These are phyloP conservation scores for Sebastes vulpes DNA, from an alignment of 2,797 vertebrate species.

Conservation along the genomic window DNA sequence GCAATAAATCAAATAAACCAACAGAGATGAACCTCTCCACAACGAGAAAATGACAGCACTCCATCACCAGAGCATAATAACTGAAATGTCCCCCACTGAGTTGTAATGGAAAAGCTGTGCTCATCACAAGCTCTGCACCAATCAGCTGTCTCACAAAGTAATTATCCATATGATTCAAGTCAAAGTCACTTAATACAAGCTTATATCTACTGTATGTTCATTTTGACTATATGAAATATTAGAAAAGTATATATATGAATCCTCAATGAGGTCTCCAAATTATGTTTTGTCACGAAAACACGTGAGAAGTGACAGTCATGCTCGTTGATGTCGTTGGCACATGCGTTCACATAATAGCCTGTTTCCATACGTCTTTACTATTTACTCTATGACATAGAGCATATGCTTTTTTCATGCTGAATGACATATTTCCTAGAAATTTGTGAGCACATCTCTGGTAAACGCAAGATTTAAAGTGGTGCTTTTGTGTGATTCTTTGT, in stretches of 20 bases:
- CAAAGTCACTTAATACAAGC: neutral
- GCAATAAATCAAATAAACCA: slow-evolving; percentile 56
- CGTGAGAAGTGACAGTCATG: too few species aligned
- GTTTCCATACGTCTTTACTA: too few species aligned
- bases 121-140: slow-evolving; percentile 30
- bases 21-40: slow-evolving; percentile 26
- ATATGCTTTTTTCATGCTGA: too few species aligned
- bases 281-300: too few species aligned
- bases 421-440: too few species aligned
- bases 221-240: neutral
- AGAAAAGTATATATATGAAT: neutral
- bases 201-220: neutral
- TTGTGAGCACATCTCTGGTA: too few species aligned
- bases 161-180: neutral
- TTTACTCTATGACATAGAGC: rapidly evolving
- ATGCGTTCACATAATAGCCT: too few species aligned
- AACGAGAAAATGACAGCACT: slow-evolving; percentile 30
- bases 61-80: slow-evolving; percentile 43
- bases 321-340: too few species aligned
- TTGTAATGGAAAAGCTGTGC: slow-evolving; percentile 24
- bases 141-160: slow-evolving; percentile 11
- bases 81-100: slow-evolving; percentile 24
- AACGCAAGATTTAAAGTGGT: too few species aligned
- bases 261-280: too few species aligned
- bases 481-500: too few species aligned